phyloP scores from a whole-genome alignment of 1,140 invertebrate genomes.

The Scaptomyza pallida region DNA sequence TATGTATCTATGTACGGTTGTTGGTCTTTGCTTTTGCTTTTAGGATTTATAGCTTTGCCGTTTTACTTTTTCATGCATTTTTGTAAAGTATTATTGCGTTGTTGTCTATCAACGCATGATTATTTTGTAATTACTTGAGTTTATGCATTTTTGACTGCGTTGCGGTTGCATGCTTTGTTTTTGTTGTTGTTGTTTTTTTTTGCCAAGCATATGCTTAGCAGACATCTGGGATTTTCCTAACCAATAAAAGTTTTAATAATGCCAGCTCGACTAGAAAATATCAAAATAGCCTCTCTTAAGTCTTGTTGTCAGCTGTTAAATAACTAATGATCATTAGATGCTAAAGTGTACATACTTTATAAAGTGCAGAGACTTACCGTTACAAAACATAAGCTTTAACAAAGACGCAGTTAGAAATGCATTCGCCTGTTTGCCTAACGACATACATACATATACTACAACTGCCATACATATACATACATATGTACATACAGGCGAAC shows the following conservation, averaged over 20 bases:
- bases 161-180: no score
- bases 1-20: not conserved
- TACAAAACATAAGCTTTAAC: not conserved
- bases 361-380: not conserved
- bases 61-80: slow-evolving; percentile 14
- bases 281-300: no score
- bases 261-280: not conserved
- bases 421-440: not conserved
- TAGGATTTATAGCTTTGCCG: slow-evolving; percentile 16
- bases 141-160: slow-evolving; percentile 13
- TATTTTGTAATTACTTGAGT: slow-evolving; percentile 23
- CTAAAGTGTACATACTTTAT: not conserved
- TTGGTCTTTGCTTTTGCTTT: not conserved
- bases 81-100: slow-evolving; percentile 11
- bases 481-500: not conserved
- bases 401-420: not conserved
- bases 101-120: slow-evolving; percentile 1
- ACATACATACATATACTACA: not conserved
- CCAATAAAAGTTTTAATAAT: not conserved
- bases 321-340: no score
- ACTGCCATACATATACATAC: slow-evolving; percentile 3
- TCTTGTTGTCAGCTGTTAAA: no score
- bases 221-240: not conserved
- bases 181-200: no score
- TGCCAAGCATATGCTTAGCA: slow-evolving; percentile 12